Base-by-base conservation (phyloP, 1,140 invertebrate genomes). In the Phthorimaea operculella region DNA sequence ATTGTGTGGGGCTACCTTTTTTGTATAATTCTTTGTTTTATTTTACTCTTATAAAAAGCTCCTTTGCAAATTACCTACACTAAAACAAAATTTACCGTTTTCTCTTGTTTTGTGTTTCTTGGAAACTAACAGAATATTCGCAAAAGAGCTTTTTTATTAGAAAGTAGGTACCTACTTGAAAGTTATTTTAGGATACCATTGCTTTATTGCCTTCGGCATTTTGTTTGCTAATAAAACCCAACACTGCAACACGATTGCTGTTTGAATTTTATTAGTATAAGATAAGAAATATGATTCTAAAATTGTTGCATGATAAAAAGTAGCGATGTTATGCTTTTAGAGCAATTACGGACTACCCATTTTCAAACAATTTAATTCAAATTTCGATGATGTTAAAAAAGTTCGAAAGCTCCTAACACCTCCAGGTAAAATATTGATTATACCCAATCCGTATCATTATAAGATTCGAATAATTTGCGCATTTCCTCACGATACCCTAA, bases 401-500 rank as follows among this genome's bases (percentile, higher is more conserved):
- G 8, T n/a, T 4, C 36, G 10, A 39, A 39, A n/a, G 36, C 4
- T 47, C 12, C 44, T 15, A 47, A 47, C 44, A 47, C 44, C 44
- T 47, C 15, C 44, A 47, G 44, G 44, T 47, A 47, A 47, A 47
- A 47, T 47, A 47, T 47, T 47, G 44, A 47, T 47, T 47, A 47
- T 16, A 47, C 15, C 44, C 44, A 56, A 59, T 18, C n/a, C 45
- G 18, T 42, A 50, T 39, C 49, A 52, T 59, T 59, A 47, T 49
- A 48, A 18, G 57, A 52, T 50, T 63, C 49, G 52, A 52, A 57
- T 72, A 73, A 70, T 79, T 78, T 72, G 68, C 62, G 63, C 67
- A 69, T 75, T 79, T 79, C 70, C 70, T 76, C 63, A 69, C 69
- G 62, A 63, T 67, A 61, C 63, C 59, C 65, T 70, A 73, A 78